Evolutionary conservation across 1,140 invertebrate genomes (phyloP), one percentile per base, ranked within the genome.

Genomic region (Cherax destructor): DNA sequence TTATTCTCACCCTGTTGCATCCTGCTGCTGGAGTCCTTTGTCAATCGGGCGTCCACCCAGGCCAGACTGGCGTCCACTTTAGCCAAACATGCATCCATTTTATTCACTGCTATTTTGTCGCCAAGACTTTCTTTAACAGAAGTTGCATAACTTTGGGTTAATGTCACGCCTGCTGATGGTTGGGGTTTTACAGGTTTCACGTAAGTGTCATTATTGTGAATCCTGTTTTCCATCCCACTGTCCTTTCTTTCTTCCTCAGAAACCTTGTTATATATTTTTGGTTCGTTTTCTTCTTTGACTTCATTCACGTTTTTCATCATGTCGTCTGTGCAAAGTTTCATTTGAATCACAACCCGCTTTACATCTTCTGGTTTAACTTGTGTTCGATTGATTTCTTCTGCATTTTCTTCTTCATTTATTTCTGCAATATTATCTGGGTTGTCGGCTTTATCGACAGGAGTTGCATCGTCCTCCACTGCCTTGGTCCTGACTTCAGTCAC

Each of bases 1-100:
- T 41, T 21, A 9, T 41, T 76, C 49, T 24, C n/a, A 24, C 69
- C 24, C n/a, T 85, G 24, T 21, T 7, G 18, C 11, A 5, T 24
- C 30, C 59, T 78, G 18, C 59, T 61, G 24, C 56, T 30, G 7
- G 72, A 65, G 47, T 88, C 86, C 13, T 65, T 80, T 61, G 86
- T 88, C 21, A 91, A 50, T 16, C 83, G 69, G 18, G 89, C 89
- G 69, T 79, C 72, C 47, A 91, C 83, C 76, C 83, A 79, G 4
- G 89, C 89, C 24, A 91, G 30, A 69, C 74, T 80, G 11, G 83
- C 74, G 52, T 91, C 83, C 13, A 88, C 76, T 59, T 88, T 88
- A n/a, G 86, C 86, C 30, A 88, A 65, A 24, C 86, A 88, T 11
- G 16, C 86, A 69, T 88, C 86, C 86, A 88, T 88, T 52, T 79